Conservation (phyloP, 1,140 invertebrate species). For the Nasonia giraulti region DNA sequence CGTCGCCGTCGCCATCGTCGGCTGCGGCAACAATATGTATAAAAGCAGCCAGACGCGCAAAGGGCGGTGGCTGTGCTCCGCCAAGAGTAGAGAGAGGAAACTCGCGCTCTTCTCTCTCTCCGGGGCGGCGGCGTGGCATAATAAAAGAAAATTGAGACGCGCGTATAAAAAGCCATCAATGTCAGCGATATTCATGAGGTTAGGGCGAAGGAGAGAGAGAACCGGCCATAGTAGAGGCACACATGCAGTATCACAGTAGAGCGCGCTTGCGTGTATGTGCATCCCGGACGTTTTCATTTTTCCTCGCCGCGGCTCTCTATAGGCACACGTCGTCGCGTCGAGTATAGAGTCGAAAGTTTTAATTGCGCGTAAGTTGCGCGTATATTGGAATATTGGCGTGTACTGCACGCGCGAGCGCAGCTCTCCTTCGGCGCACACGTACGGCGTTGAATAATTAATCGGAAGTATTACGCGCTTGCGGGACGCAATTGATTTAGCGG, state of each 20-base stretch:
- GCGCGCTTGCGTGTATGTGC: no score
- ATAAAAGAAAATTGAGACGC: constrained; percentile 4
- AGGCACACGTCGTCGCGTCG: not conserved
- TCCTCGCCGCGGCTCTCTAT: not conserved
- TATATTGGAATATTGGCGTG: not conserved
- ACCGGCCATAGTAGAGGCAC: not conserved
- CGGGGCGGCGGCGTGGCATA: not conserved
- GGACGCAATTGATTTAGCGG: not conserved
- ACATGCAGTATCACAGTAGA: not conserved
- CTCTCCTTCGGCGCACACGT: no score
- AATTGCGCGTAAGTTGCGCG: not conserved
- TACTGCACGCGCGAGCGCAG: no score
- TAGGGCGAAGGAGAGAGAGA: not conserved
- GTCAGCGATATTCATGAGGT: constrained; percentile 1
- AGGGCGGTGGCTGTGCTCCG: not conserved
- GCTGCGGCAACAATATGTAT: not conserved
- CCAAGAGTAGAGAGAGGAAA: not conserved
- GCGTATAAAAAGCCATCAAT: constrained; percentile 1
- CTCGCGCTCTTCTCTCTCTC: not conserved
- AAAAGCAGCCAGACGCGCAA: not conserved
- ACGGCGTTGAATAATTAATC: not conserved
- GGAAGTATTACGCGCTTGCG: not conserved
- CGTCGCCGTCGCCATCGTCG: not conserved
- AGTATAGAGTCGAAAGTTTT: not conserved
- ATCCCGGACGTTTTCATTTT: not conserved